Conservation (phyloP, 2,113 vertebrate genomes). For the Percina caprodes region DNA sequence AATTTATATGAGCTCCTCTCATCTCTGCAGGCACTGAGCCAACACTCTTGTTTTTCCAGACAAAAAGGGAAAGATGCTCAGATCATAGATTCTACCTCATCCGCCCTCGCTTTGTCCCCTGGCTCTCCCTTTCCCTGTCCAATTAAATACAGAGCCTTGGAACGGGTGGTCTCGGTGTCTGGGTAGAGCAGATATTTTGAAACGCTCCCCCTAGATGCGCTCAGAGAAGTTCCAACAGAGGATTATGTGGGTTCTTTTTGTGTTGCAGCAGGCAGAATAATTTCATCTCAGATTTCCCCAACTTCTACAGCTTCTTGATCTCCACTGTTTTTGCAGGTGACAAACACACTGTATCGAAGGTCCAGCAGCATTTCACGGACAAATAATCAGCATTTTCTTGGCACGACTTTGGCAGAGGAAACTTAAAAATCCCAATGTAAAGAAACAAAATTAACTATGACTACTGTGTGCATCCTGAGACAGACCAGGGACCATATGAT, state of each 20-base stretch:
- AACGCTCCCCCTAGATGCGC: constrained; percentile 39
- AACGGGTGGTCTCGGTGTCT: constrained; percentile 56
- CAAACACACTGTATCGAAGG: constrained; percentile 17
- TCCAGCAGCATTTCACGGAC: constrained; percentile 31
- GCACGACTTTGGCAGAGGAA: constrained; percentile 11
- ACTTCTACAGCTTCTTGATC: constrained; percentile 20
- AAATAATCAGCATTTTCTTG: constrained; percentile 18
- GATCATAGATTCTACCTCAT: constrained; percentile 72
- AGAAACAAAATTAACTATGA: not conserved
- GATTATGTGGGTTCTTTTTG: constrained; percentile 59
- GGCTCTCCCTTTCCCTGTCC: constrained; percentile 61
- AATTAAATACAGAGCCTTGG: constrained; percentile 71
- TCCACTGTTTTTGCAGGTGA: constrained; percentile 19
- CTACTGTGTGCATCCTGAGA: constrained; percentile 6
- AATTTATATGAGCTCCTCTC: constrained; percentile 62
- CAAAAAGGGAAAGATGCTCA: constrained; percentile 56
- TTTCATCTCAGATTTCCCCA: constrained; percentile 36
- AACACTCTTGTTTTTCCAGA: constrained; percentile 61
- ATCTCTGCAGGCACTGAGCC: constrained; percentile 58
- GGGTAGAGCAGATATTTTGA: constrained; percentile 65
- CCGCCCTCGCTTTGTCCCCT: constrained; percentile 57
- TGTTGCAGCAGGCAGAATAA: constrained; percentile 59
- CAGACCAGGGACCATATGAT: constrained; percentile 25
- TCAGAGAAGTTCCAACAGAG: constrained; percentile 56
- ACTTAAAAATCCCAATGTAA: not conserved